These are phyloP conservation scores for Homarus americanus DNA, from an alignment of 1,140 invertebrate species.

Conservation along the genomic window DNA sequence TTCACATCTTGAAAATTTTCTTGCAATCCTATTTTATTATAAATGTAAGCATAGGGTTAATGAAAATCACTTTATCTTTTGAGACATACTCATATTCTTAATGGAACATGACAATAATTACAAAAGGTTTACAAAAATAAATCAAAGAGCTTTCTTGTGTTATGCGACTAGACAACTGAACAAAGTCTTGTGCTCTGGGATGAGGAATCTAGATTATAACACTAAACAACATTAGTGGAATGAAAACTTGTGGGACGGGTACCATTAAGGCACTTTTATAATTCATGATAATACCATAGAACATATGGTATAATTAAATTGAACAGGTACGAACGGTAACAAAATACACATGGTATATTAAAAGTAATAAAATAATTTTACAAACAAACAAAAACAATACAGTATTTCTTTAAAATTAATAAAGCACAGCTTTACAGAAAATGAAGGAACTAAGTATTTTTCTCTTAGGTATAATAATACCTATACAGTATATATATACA, in stretches of 20 bases:
- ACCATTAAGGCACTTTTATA: constrained; percentile 66
- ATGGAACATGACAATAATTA: constrained; percentile 67
- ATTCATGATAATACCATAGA: constrained; percentile 50
- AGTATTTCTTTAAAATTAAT: constrained; percentile 43
- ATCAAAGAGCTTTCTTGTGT: constrained; percentile 67
- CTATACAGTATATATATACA: constrained; percentile 22
- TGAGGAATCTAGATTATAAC: constrained; percentile 36
- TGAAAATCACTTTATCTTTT: neutral
- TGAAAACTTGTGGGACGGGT: constrained; percentile 66
- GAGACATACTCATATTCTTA: constrained; percentile 25
- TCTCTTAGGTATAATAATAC: constrained; percentile 34
- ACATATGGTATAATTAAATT: constrained; percentile 34
- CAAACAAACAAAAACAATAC: constrained; percentile 30
- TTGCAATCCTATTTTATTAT: too few species aligned
- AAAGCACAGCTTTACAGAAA: constrained; percentile 57
- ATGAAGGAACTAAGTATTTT: constrained; percentile 42
- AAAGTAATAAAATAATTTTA: constrained; percentile 34
- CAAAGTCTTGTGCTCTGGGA: constrained; percentile 52
- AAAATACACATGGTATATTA: constrained; percentile 41
- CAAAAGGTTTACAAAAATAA: constrained; percentile 71
- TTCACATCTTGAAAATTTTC: too few species aligned
- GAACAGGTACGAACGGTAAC: constrained; percentile 44
- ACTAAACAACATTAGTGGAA: constrained; percentile 66
- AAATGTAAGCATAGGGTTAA: neutral
- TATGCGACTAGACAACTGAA: constrained; percentile 66